Conservation (phyloP, 2,888 invertebrate genomes). For the Catocala fraxini region DNA sequence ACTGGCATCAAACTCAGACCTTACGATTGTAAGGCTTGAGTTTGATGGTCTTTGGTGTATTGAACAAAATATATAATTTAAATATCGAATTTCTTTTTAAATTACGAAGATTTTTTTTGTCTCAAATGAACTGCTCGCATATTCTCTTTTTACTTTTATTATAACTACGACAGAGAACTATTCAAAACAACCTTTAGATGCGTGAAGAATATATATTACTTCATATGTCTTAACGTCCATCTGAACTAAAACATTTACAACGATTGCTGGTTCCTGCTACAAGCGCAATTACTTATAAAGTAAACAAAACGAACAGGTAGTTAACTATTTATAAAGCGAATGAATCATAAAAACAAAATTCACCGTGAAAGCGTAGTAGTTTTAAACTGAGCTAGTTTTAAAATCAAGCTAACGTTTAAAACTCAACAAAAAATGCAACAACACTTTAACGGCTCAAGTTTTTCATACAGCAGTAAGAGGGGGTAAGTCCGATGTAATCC, state of each 20-base stretch:
- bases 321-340: slow-evolving; percentile 37
- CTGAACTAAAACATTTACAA: neutral
- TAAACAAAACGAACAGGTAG: slow-evolving; percentile 30
- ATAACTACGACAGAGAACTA: no score
- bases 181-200: no score
- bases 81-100: no score
- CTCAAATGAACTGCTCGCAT: no score
- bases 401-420: slow-evolving; percentile 62
- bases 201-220: no score
- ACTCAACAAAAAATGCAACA: slow-evolving; percentile 63
- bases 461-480: slow-evolving; percentile 63
- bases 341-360: slow-evolving; percentile 41
- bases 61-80: no score
- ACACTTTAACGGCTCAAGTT: slow-evolving; percentile 69
- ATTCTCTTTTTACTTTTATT: no score
- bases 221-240: no score
- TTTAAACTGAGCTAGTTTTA: slow-evolving; percentile 51
- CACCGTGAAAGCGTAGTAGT: slow-evolving; percentile 46
- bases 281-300: slow-evolving; percentile 15
- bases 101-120: no score
- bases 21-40: no score
- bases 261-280: neutral
- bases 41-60: no score
- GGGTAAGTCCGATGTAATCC: slow-evolving; percentile 72
- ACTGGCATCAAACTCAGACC: no score